Conservation (phyloP, 2,797 vertebrate species). For the Neosalanx taihuensis region DNA sequence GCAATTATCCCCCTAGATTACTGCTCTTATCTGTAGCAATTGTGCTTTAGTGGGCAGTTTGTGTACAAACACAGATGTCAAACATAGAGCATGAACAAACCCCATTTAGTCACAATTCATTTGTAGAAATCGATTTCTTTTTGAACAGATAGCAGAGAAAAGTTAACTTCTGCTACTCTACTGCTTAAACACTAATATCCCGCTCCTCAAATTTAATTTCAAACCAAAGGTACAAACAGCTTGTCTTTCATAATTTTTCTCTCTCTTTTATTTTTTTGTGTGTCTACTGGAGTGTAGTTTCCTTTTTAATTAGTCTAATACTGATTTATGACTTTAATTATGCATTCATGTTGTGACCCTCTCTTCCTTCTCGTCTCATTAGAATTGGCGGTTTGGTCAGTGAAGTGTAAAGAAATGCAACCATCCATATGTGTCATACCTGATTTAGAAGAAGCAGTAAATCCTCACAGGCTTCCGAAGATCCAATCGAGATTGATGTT, state of each 20-base stretch:
- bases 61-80: neutral
- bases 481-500: constrained; percentile 79
- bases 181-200: neutral
- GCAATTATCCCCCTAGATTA: neutral
- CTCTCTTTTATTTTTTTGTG: constrained; percentile 18
- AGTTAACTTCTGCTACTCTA: constrained; percentile 7
- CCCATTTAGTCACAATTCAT: neutral
- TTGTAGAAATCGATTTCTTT: neutral
- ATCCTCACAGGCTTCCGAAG: constrained; percentile 79
- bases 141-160: neutral
- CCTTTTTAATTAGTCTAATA: constrained; percentile 65
- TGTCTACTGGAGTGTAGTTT: constrained; percentile 50
- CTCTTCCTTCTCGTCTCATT: constrained; percentile 60
- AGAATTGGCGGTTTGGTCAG: constrained; percentile 69
- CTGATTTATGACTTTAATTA: constrained; percentile 68
- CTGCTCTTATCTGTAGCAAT: neutral
- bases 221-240: constrained; percentile 20
- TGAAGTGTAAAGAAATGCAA: constrained; percentile 68
- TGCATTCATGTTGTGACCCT: constrained; percentile 64
- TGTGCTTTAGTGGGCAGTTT: neutral
- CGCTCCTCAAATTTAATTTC: constrained; percentile 11
- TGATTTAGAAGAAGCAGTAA: constrained; percentile 83
- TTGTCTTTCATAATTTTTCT: constrained; percentile 13
- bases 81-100: neutral
- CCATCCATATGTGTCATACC: constrained; percentile 86